A percentile compares a stretch with the other conserved stretches of the same genome.
These are phyloP conservation scores for Ia io DNA, from an alignment of 2,113 vertebrate species.

Conservation along the genomic window DNA sequence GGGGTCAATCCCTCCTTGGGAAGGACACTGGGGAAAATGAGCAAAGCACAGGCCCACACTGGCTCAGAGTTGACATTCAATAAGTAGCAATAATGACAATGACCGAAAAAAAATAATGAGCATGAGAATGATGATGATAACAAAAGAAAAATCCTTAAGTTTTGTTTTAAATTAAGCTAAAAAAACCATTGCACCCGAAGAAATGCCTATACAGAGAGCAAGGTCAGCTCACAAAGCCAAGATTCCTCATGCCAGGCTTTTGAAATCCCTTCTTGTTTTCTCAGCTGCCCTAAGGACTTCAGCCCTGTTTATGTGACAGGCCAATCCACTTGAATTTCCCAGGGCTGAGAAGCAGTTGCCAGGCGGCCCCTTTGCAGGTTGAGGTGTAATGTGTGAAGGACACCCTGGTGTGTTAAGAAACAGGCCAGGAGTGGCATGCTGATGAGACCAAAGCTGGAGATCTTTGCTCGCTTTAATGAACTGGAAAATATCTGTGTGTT, in stretches of 20 bases:
- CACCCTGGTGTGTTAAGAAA: background rate
- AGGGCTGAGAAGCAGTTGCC: background rate
- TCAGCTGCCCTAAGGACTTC: background rate
- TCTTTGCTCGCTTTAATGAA: conserved; percentile 24
- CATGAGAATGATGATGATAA: background rate
- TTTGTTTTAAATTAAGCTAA: conserved; percentile 37
- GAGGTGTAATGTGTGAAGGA: background rate
- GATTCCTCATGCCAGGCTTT: background rate
- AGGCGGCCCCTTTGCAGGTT: background rate
- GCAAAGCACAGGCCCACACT: background rate
- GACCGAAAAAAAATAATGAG: background rate
- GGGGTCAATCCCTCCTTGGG: background rate
- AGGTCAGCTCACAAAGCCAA: background rate
- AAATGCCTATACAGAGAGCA: conserved; percentile 2
- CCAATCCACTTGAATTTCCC: background rate
- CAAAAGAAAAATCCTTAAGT: background rate
- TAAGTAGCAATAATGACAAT: background rate
- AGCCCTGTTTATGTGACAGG: background rate
- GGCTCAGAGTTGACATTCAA: background rate
- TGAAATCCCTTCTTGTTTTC: conserved; percentile 30
- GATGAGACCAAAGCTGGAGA: background rate
- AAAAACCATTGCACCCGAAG: background rate
- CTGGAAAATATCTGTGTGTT: conserved; percentile 24
- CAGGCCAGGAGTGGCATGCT: background rate
- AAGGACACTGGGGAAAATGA: background rate